These are phyloP conservation scores for Odobenus rosmarus DNA, from an alignment of 2,113 vertebrate species.

Conservation along the genomic window DNA sequence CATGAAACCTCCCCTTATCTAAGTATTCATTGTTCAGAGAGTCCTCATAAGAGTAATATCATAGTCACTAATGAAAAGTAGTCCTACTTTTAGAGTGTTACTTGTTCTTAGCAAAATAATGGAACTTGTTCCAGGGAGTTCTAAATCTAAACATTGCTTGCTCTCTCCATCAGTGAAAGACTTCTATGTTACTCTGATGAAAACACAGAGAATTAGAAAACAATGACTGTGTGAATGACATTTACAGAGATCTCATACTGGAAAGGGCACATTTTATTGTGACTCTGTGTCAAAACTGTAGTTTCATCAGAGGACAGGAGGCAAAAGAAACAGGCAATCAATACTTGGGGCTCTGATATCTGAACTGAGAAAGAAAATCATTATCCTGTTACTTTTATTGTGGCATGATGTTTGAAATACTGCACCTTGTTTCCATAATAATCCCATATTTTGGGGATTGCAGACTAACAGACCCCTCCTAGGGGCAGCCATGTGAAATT, in stretches of 20 bases:
- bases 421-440: slow-evolving; percentile 82
- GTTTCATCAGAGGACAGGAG: slow-evolving; percentile 85
- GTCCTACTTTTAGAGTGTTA: slow-evolving; percentile 38
- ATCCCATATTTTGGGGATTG: slow-evolving; percentile 58
- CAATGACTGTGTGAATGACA: slow-evolving; percentile 79
- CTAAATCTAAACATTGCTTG: background rate
- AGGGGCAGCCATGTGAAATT: background rate
- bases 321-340: slow-evolving; percentile 85
- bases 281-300: slow-evolving; percentile 86
- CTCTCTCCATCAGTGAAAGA: background rate
- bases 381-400: slow-evolving; percentile 87
- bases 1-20: slow-evolving; percentile 10
- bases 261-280: slow-evolving; percentile 86
- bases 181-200: slow-evolving; percentile 46
- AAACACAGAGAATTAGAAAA: slow-evolving; percentile 68
- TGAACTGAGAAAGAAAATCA: slow-evolving; percentile 87
- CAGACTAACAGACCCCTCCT: slow-evolving; percentile 44
- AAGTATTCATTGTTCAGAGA: background rate
- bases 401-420: slow-evolving; percentile 81
- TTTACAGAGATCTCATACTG: slow-evolving; percentile 85
- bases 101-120: slow-evolving; percentile 45
- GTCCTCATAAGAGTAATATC: slow-evolving; percentile 48
- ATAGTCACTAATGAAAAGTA: slow-evolving; percentile 19
- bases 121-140: slow-evolving; percentile 12
- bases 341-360: slow-evolving; percentile 85